Base-by-base conservation (phyloP, 2,888 invertebrate genomes). In the Biston betularia region DNA sequence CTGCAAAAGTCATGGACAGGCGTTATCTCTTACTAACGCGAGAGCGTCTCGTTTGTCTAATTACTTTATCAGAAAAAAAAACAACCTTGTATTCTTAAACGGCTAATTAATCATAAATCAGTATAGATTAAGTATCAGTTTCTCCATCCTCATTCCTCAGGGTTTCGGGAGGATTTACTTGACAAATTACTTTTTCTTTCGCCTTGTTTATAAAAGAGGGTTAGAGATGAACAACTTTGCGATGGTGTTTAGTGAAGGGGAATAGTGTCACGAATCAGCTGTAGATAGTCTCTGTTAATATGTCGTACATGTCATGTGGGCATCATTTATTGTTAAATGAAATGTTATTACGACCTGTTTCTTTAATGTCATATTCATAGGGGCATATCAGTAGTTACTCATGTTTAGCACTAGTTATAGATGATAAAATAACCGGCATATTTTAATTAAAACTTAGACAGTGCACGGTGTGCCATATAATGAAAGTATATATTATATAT, bases 171-270 rank as follows among this genome's bases (percentile, higher is more conserved):
- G 89, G 90, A 90, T 91, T 89, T 89, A 86, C 90, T 90, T 92
- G 92, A 91, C 90, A 91, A 90, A 92, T 92, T 90, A 89, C 90
- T 89, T 90, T 90, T 88, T 87, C 86, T 80, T 82, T 87, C 84
- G 85, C 85, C 89, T 88, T 89, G 87, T 88, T 89, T 88, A 66
- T 68, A 69, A 68, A 71, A 63, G 68, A 65, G 67, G 65, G 65
- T 65, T 59, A 54, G 57, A 54, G 69, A 63, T 57, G 68, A 53
- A 53, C 49, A 56, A 63, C 50, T 56, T 61, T 54, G 6, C 11
- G 50, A 65, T 66, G 54, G 60, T 58, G 49, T 63, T 42, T 44
- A 64, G 63, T 65, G 14, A 38, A 60, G 34, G 68, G 66, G 65
- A 69, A 57, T 67, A 48, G 60, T 58, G 57, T 60, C 60, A 61